Evolutionary conservation across 2,113 vertebrate genomes (phyloP), one percentile per base, ranked within the genome.

Genomic region (Burhinus bistriatus): DNA sequence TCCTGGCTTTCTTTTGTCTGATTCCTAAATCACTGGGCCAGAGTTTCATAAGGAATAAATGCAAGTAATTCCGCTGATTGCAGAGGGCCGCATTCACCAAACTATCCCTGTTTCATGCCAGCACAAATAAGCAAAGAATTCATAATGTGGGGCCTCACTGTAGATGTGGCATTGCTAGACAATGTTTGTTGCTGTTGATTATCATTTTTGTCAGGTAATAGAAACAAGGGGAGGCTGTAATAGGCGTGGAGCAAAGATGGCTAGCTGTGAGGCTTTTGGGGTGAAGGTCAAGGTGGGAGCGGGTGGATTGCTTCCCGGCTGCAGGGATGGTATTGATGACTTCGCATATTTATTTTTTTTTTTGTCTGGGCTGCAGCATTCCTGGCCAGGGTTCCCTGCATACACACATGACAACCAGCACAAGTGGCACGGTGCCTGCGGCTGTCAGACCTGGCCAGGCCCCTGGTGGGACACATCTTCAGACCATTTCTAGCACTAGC

Each of bases 381-480:
- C 16, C n/a, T 45, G 20, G 38, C 36, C 18, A 62, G 55, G 69
- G 34, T 20, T 76, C 30, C 21, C 27, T 45, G 11, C 11, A 6
- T 22, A 40, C 23, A 26, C 11, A 11, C 7, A 12, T 18, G 52
- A 34, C 23, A 44, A 49, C 6, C 32, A 61, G 58, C 44, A 54
- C 34, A n/a, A 40, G 21, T 9, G 38, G 6, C 34, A 47, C 6
- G 0, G 14, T 1, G 0, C 27, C 52, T 22, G 8, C 17, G 32
- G 51, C 27, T 82, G 30, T 32, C 64, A 81, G 45, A 49, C 9
- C 34, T 36, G 38, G 30, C 29, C 44, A 42, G 30, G 49, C 29
- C 25, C 16, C 1, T 5, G 7, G 5, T 44, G 18, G 1, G 0
- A 16, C 15, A 5, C 19, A 9, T 30, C 44, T 38, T 79, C n/a